Conservation (phyloP, 2,113 vertebrate genomes). For the Lasiurus borealis region DNA sequence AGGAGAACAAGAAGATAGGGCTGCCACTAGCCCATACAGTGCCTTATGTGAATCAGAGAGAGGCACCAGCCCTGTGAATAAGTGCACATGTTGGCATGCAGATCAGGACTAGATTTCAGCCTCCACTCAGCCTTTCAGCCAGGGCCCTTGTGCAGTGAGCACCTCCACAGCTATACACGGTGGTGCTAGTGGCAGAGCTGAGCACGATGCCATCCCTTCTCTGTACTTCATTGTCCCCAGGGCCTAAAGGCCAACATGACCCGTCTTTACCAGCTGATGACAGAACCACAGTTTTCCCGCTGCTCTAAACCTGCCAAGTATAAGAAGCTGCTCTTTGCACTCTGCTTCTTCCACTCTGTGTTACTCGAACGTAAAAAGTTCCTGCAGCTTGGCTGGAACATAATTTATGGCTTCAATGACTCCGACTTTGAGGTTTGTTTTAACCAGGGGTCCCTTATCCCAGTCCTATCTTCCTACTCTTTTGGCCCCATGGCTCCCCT, state of each 20-base stretch:
- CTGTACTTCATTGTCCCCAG: slow-evolving; percentile 80
- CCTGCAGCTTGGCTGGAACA: slow-evolving; percentile 94
- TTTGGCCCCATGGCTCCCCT: background rate
- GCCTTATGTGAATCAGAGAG: background rate
- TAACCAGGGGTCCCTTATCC: background rate
- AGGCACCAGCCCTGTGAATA: background rate
- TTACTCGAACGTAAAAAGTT: slow-evolving; percentile 94
- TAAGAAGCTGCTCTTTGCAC: slow-evolving; percentile 92
- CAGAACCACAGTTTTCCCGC: slow-evolving; percentile 89
- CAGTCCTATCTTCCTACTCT: background rate
- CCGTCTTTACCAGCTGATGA: slow-evolving; percentile 92
- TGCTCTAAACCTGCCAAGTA: slow-evolving; percentile 88
- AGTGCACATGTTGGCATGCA: no score
- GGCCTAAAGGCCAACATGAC: slow-evolving; percentile 95
- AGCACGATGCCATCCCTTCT: background rate
- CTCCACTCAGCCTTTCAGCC: background rate
- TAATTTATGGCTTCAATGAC: slow-evolving; percentile 93
- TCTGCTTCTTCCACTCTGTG: slow-evolving; percentile 95
- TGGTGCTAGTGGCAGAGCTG: background rate
- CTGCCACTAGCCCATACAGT: background rate
- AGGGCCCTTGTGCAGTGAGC: background rate
- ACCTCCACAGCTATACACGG: background rate
- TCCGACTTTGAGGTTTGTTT: slow-evolving; percentile 93
- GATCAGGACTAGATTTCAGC: background rate
- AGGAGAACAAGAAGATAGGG: background rate